These are phyloP conservation scores for Venusia cambrica DNA, from an alignment of 2,888 invertebrate species.

Conservation along the genomic window DNA sequence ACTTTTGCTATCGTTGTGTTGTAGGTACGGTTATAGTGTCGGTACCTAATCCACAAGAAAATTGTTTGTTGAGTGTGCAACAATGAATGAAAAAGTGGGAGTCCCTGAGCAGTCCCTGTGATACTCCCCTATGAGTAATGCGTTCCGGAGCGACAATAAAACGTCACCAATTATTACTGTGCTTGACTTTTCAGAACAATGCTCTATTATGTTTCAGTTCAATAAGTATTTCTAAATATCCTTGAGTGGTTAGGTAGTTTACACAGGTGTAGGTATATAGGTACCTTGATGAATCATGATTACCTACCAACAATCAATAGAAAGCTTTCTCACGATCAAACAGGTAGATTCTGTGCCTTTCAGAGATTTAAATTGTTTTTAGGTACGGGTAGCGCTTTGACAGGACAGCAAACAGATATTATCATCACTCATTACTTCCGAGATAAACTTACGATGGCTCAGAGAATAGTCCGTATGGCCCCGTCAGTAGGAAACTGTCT, in stretches of 20 bases:
- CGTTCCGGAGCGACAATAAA: constrained; percentile 1
- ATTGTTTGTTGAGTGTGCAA: constrained; percentile 1
- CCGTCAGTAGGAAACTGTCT: constrained; percentile 78
- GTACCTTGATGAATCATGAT: constrained; percentile 23
- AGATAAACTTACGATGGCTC: constrained; percentile 74
- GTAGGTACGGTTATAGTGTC: too few species aligned
- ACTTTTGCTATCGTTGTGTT: too few species aligned
- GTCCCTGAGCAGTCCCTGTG: constrained; percentile 11
- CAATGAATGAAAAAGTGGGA: neutral
- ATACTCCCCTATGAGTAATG: too few species aligned
- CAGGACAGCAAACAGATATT: constrained; percentile 80
- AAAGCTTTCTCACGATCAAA: constrained; percentile 10
- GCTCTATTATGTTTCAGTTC: constrained; percentile 15
- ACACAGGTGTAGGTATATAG: constrained; percentile 25
- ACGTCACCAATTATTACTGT: constrained; percentile 11
- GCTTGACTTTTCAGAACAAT: constrained; percentile 24
- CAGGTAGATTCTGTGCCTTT: constrained; percentile 1
- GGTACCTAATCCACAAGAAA: neutral
- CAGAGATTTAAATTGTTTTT: too few species aligned
- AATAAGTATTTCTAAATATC: constrained; percentile 22
- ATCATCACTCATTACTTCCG: constrained; percentile 81
- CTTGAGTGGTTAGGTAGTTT: constrained; percentile 18
- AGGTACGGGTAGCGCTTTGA: constrained; percentile 81
- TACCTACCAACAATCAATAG: constrained; percentile 1
- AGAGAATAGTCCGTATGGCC: constrained; percentile 73